Base-by-base conservation (phyloP, 1,140 invertebrate species). In the Akabosia matsudoensis region DNA sequence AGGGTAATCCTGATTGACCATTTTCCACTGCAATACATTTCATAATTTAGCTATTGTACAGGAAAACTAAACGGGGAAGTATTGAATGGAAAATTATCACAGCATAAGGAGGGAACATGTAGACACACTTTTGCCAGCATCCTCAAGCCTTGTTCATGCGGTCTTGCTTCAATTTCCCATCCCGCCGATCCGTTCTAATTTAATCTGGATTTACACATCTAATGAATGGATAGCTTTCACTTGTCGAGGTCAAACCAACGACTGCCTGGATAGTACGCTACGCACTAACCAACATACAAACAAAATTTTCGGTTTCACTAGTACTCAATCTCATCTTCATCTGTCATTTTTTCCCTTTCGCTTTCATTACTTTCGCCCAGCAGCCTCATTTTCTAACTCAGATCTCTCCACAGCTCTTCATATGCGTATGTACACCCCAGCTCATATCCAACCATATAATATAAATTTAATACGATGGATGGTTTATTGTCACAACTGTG, bases 181-280 rank as follows among this genome's bases (percentile, higher is more conserved):
- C 31, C 61, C n/a, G 28, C 61, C 61, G 61, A 67, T 67, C 61
- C 61, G 31, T 67, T 70, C 64, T 75, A 75, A 75, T 75, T 75
- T 75, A 75, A 75, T 75, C 74, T 70, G 51, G 61, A 45, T 45
- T 45, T 70, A 75, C 70, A 64, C 37, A 45, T 22, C 70, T 33
- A 75, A 70, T 75, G 73, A 74, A 74, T 74, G 73, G 73, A 74
- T 74, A 54, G 73, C 73, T 56, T 74, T 56, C 37, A 56, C 73
- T 74, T 30, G 61, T 30, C 30, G n/a, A 30, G 61, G 30, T 67
- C 61, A 67, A 67, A 30, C 31, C 61, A 67, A 30, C 61, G 31
- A 30, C 28, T 67, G 61, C n/a, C n/a, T n/a, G n/a, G n/a, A n/a
- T n/a, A n/a, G n/a, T n/a, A n/a, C n/a, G n/a, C n/a, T n/a, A n/a